Conservation (phyloP, 2,113 vertebrate species). For the Cheilinus undulatus region DNA sequence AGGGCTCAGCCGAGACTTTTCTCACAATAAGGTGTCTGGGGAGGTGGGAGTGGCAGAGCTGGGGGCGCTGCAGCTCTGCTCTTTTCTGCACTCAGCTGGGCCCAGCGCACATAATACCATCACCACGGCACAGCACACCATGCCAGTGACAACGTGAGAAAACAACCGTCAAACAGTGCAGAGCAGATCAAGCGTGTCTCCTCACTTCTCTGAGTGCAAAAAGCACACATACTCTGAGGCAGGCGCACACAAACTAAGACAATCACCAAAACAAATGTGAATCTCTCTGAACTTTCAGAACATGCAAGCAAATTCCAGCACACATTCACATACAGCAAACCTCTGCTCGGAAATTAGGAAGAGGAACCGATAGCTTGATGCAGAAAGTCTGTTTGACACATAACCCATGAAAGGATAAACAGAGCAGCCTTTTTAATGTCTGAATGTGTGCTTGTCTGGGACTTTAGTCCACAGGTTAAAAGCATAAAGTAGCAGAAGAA, state of each 20-base stretch:
- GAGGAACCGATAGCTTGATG: slow-evolving; percentile 4
- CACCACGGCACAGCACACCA: slow-evolving; percentile 83
- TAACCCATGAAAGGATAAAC: background rate
- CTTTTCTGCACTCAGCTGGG: slow-evolving; percentile 78
- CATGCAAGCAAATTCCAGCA: background rate
- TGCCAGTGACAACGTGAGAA: slow-evolving; percentile 96
- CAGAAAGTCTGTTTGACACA: background rate
- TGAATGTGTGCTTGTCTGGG: background rate
- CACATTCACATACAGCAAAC: background rate
- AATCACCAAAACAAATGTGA: slow-evolving; percentile 37
- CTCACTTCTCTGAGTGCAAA: slow-evolving; percentile 80
- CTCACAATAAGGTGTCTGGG: slow-evolving; percentile 93
- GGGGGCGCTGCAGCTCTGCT: slow-evolving; percentile 74
- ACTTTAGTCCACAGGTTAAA: slow-evolving; percentile 22
- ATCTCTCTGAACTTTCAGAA: slow-evolving; percentile 6
- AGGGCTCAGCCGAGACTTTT: slow-evolving; percentile 93
- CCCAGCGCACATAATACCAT: slow-evolving; percentile 89
- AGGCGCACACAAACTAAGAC: slow-evolving; percentile 51
- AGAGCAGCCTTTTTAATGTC: background rate
- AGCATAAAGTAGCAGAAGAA: slow-evolving; percentile 23
- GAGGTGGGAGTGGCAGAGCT: slow-evolving; percentile 74
- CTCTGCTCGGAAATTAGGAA: background rate
- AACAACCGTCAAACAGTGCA: slow-evolving; percentile 90
- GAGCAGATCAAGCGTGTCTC: slow-evolving; percentile 86
- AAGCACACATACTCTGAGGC: slow-evolving; percentile 67